Conservation (phyloP, 2,113 vertebrate species). For the Columbina picui region DNA sequence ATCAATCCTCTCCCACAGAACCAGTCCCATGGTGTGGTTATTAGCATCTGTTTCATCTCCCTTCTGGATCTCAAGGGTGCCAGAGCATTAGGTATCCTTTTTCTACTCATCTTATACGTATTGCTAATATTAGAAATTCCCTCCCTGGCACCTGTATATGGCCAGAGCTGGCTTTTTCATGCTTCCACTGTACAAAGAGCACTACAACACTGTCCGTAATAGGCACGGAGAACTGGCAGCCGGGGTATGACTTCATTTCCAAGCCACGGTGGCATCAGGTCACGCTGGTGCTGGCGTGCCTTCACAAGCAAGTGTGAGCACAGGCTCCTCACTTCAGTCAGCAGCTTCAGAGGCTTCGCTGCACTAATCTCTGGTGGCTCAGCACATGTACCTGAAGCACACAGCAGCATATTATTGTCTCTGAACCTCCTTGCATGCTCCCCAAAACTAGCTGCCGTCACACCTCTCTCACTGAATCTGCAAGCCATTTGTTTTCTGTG, state of each 20-base stretch:
- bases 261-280: not conserved
- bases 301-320: accelerated
- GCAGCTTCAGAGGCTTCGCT: not conserved
- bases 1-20: not conserved
- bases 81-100: not conserved
- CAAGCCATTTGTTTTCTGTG: not conserved
- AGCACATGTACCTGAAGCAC: not conserved
- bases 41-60: slow-evolving; percentile 12
- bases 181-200: not conserved
- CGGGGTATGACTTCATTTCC: not conserved
- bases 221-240: not conserved
- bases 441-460: not conserved
- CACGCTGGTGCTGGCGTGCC: accelerated
- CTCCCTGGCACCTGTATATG: not conserved
- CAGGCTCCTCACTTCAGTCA: not conserved
- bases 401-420: not conserved
- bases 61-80: not conserved
- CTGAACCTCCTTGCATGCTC: not conserved
- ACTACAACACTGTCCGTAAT: not conserved
- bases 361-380: not conserved
- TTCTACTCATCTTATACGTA: not conserved
- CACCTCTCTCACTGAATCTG: not conserved
- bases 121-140: not conserved
- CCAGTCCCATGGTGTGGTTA: not conserved
- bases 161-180: not conserved